These are phyloP conservation scores for Caenorhabditis plicata DNA, from an alignment of 2,888 invertebrate genomes.

Conservation along the genomic window DNA sequence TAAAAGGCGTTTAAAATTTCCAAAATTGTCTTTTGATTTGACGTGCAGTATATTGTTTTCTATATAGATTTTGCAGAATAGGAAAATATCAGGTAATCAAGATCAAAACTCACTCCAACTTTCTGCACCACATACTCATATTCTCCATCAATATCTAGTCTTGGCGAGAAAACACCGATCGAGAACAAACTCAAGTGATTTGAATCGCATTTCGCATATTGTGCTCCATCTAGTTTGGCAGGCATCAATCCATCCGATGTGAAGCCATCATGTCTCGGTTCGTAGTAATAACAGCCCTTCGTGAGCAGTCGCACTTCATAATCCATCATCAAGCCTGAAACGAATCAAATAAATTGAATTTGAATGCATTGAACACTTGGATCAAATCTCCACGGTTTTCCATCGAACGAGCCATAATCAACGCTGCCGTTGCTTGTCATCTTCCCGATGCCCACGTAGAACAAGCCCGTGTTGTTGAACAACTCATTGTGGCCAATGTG, in stretches of 20 bases:
- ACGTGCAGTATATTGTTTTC: too few species aligned
- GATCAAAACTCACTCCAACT: constrained; percentile 19
- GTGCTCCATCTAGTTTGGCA: constrained; percentile 15
- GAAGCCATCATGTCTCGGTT: constrained; percentile 29
- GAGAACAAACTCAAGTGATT: constrained; percentile 43
- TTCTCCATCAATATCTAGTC: constrained; percentile 32
- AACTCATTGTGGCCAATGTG: too few species aligned
- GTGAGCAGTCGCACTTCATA: constrained; percentile 36
- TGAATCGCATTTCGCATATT: constrained; percentile 29
- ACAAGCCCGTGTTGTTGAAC: constrained; percentile 45
- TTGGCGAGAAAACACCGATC: constrained; percentile 43
- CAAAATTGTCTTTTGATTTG: too few species aligned
- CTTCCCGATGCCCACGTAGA: constrained; percentile 45
- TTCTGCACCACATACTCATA: constrained; percentile 37
- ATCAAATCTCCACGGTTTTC: constrained; percentile 23
- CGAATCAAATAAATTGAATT: not conserved
- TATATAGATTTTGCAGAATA: too few species aligned
- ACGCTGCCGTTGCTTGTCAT: constrained; percentile 11
- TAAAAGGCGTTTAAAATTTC: too few species aligned
- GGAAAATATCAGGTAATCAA: too few species aligned
- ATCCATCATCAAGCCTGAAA: constrained; percentile 28
- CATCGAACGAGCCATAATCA: constrained; percentile 13
- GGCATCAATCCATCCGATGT: constrained; percentile 35
- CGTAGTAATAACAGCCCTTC: constrained; percentile 49
- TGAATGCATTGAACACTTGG: not conserved